Evolutionary conservation across 2,113 vertebrate species (phyloP), one percentile per base, ranked within the genome.

Genomic region (Lagenorhynchus albirostris): DNA sequence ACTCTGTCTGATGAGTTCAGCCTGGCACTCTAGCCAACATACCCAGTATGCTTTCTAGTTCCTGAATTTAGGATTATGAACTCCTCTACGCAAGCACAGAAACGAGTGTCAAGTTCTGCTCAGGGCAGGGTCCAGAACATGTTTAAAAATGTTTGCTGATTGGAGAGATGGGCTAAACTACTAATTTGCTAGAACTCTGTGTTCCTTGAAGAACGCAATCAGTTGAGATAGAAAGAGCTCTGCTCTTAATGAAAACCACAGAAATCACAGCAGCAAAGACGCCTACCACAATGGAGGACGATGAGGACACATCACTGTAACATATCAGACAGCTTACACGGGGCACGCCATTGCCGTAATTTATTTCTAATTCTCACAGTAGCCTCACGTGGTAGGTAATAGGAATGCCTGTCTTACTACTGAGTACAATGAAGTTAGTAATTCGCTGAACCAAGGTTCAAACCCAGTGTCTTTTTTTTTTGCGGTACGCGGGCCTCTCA

Each of bases 341-440:
- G 50, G 65, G 29, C 55, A 9, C 0, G 0, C 21, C 74, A 31
- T 10, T 9, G 9, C 47, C 44, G 6, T 23, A 20, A 47, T 11
- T 29, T 36, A 14, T 38, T 82, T 92, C 55, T 53, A 50, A 25
- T 44, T 67, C 70, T 79, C 63, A 63, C 44, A 31, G 13, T 13
- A 73, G 74, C 21, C 53, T 95, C 36, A 1, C 4, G 0, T 33
- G 17, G 15, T 4, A 70, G 38, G 55, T 25, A 44, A 53, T 12
- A 12, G 11, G 17, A 89, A 87, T n/a, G 63, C 36, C 55, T 18
- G 1, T 31, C 62, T 76, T 21, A 60, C 63, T 12, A 29, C 31
- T 11, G 21, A 93, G n/a, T 1, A 50, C n/a, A 8, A 26, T 1
- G 6, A 94, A 8, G 15, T 2, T 38, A 68, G n/a, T 18, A 44